phyloP scores from a whole-genome alignment of 2,113 vertebrate genomes.

The Thymallus thymallus region DNA sequence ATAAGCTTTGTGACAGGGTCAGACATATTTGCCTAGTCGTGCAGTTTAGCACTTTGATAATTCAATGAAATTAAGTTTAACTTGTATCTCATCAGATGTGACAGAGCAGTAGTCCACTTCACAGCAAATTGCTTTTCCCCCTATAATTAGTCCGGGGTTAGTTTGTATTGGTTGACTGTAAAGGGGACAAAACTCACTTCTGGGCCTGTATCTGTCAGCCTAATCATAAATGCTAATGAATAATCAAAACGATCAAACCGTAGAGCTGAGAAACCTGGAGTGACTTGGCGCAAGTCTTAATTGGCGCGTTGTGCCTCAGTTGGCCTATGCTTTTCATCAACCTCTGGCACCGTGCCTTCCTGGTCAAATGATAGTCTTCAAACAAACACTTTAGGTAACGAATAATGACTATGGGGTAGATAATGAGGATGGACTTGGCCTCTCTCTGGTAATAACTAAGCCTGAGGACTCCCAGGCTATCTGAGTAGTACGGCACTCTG shows the following conservation, averaged over 20 bases:
- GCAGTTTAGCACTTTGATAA: neutral
- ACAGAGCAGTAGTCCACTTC: neutral
- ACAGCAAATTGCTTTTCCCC: too few relatives aligned
- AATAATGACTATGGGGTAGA: neutral
- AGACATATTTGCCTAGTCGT: neutral
- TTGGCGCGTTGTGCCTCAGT: neutral
- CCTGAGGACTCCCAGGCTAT: too few relatives aligned
- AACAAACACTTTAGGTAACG: neutral
- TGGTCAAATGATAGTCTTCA: neutral
- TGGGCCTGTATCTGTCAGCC: neutral
- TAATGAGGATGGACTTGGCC: too few relatives aligned
- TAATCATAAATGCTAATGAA: neutral
- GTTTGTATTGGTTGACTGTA: neutral
- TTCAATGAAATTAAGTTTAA: neutral
- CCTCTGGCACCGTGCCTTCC: neutral
- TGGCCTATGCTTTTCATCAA: neutral
- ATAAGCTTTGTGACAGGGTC: neutral
- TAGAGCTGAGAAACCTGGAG: neutral
- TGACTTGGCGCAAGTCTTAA: neutral
- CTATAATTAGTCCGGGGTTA: neutral
- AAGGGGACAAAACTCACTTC: neutral
- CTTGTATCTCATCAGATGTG: neutral
- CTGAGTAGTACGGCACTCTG: too few relatives aligned
- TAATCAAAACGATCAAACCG: neutral
- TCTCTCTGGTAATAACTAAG: too few relatives aligned